Evolutionary conservation across 2,113 vertebrate species (phyloP).

Genomic region (Noctilio leporinus): DNA sequence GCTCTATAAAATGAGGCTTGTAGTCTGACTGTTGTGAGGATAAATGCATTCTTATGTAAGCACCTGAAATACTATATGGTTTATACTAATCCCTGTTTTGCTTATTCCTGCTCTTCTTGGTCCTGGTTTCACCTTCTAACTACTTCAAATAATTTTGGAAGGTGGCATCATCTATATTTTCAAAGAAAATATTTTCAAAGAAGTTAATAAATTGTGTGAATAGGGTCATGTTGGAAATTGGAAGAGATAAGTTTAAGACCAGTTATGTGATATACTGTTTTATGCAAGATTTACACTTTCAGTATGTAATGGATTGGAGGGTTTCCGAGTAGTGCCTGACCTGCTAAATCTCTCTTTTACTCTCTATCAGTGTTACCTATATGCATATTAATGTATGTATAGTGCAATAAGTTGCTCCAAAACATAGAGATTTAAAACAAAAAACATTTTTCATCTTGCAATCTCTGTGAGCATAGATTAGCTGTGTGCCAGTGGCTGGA

Average conservation of each 20-base stretch:
- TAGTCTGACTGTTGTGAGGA: background rate
- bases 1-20: background rate
- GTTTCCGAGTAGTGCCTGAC: background rate
- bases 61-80: background rate
- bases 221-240: background rate
- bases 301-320: background rate
- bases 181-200: background rate
- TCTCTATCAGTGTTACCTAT: background rate
- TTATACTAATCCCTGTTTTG: background rate
- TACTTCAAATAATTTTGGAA: background rate
- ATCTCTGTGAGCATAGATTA: background rate
- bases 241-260: background rate
- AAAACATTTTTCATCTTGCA: background rate
- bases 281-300: background rate
- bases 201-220: background rate
- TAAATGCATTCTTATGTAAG: background rate
- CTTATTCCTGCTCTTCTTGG: background rate
- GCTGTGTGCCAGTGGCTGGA: background rate
- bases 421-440: background rate
- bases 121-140: background rate
- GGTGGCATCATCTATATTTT: background rate
- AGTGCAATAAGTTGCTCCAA: background rate
- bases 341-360: background rate
- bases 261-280: background rate
- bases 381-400: background rate